phyloP scores from a whole-genome alignment of 2,113 vertebrate species.

The Xenopus tropicalis region UCB_Xtro_10.0 CM004443.2:132153001-132153500 shows the following conservation, averaged over 20 bases:
- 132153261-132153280: constrained; percentile 57
- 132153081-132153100: no score
- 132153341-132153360: constrained; percentile 78
- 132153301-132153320: constrained; percentile 77
- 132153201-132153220: no score
- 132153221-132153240: no score
- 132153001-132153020: no score
- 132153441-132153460: constrained; percentile 66
- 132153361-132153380: constrained; percentile 88
- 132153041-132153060: no score
- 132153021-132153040: no score
- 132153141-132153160: no score
- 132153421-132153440: constrained; percentile 72
- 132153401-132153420: constrained; percentile 74
- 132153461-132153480: constrained; percentile 61
- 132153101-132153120: no score
- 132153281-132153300: constrained; percentile 60
- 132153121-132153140: no score
- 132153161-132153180: no score
- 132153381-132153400: constrained; percentile 80
- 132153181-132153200: no score
- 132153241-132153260: constrained; percentile 44
- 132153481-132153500: constrained; percentile 46
- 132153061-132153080: no score
- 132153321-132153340: constrained; percentile 75